Conservation (phyloP, 2,888 invertebrate genomes). For the Schizotus pectinicornis region DNA sequence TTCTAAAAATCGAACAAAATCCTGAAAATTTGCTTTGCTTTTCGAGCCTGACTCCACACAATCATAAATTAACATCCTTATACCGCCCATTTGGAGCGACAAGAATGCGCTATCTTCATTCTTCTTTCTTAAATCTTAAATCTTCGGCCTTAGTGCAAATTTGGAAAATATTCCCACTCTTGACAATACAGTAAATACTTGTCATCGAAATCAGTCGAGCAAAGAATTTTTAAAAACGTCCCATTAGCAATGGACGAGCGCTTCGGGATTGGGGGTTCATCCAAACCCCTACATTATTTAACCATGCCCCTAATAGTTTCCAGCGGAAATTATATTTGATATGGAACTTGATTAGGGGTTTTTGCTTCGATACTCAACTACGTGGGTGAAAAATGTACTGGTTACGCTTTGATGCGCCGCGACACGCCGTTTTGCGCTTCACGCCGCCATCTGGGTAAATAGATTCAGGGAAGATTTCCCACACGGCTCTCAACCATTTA, state of each 20-base stretch:
- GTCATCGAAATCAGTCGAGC: slow-evolving; percentile 1
- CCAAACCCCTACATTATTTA: background rate
- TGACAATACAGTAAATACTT: background rate
- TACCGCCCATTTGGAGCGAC: too few species aligned
- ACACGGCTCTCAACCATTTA: too few species aligned
- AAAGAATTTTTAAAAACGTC: slow-evolving; percentile 16
- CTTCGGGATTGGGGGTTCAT: slow-evolving; percentile 14
- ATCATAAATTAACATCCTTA: too few species aligned
- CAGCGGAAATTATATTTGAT: slow-evolving; percentile 27
- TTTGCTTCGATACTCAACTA: slow-evolving; percentile 10
- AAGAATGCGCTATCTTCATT: too few species aligned
- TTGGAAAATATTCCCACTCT: background rate
- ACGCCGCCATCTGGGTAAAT: too few species aligned
- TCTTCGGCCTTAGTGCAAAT: too few species aligned
- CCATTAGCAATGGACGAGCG: slow-evolving; percentile 24
- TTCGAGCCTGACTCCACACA: too few species aligned
- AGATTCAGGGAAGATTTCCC: too few species aligned
- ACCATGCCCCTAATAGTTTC: slow-evolving; percentile 1
- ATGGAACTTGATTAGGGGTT: slow-evolving; percentile 22
- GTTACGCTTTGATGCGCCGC: slow-evolving; percentile 37
- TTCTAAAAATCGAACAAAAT: too few species aligned
- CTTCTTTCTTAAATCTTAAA: too few species aligned
- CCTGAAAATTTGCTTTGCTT: too few species aligned
- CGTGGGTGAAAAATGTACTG: slow-evolving; percentile 38
- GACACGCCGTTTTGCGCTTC: background rate